Conservation (phyloP, 1,140 invertebrate genomes). For the Drosophila orena region DNA sequence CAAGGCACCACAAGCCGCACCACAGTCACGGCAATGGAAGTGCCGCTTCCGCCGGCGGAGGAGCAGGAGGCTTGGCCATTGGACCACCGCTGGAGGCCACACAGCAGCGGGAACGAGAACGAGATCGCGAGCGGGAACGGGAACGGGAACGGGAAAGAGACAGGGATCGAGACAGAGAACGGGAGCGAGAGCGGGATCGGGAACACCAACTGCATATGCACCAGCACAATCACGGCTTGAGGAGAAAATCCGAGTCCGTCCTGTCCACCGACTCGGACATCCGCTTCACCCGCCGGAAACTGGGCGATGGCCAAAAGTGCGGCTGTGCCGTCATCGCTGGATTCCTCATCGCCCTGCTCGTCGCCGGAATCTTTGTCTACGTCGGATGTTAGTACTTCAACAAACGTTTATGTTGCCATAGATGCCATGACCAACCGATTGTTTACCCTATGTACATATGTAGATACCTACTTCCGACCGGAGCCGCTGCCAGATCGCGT, state of each 20-base stretch:
- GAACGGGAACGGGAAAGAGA: slow-evolving; percentile 28
- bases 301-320: slow-evolving; percentile 91
- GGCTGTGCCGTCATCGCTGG: slow-evolving; percentile 94
- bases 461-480: slow-evolving; percentile 92
- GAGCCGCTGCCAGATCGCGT: slow-evolving; percentile 91
- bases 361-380: slow-evolving; percentile 93
- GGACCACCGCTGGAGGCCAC: slow-evolving; percentile 31
- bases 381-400: slow-evolving; percentile 89
- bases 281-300: slow-evolving; percentile 92
- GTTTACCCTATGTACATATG: slow-evolving; percentile 72
- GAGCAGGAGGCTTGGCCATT: not conserved
- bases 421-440: not conserved
- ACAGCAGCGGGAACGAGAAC: slow-evolving; percentile 28
- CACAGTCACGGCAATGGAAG: slow-evolving; percentile 52
- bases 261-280: slow-evolving; percentile 93
- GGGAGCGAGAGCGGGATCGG: slow-evolving; percentile 28
- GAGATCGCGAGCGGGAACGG: slow-evolving; percentile 13
- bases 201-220: slow-evolving; percentile 69
- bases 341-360: slow-evolving; percentile 91
- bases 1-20: slow-evolving; percentile 78
- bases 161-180: slow-evolving; percentile 4
- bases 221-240: slow-evolving; percentile 60
- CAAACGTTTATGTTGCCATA: not conserved
- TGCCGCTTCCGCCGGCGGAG: slow-evolving; percentile 3
- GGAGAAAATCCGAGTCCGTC: slow-evolving; percentile 90